Percentiles rank a stretch among this genome's conserved stretches.
These are phyloP conservation scores for Limnephilus auricula DNA, from an alignment of 2,888 invertebrate genomes.

Conservation along the genomic window DNA sequence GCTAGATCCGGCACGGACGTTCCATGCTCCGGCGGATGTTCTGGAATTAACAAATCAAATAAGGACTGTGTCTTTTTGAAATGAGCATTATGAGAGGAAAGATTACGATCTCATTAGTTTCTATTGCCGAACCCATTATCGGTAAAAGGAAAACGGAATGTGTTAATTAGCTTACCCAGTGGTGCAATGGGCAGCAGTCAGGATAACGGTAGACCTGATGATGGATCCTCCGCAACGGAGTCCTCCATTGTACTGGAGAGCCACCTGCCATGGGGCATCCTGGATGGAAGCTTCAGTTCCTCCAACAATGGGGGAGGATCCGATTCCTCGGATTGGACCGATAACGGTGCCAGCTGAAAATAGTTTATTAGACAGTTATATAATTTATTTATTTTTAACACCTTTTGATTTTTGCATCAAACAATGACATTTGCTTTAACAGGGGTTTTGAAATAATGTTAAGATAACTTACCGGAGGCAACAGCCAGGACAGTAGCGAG, in stretches of 20 bases:
- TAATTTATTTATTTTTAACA: too few relatives aligned
- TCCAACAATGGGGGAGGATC: constrained; percentile 72
- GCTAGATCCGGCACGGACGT: constrained; percentile 41
- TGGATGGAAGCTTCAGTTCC: constrained; percentile 73
- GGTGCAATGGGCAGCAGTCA: constrained; percentile 75
- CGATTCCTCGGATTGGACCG: constrained; percentile 18
- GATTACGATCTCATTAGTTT: too few relatives aligned
- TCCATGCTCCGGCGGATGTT: constrained; percentile 16
- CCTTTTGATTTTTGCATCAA: too few relatives aligned
- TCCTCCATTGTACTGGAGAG: constrained; percentile 69
- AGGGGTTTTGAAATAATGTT: too few relatives aligned
- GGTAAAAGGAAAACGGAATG: too few relatives aligned
- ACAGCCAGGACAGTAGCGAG: constrained; percentile 17
- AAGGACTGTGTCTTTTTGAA: background rate
- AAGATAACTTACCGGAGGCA: too few relatives aligned
- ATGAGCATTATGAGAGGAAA: background rate
- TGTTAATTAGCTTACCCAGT: constrained; percentile 30
- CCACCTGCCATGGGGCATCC: constrained; percentile 74
- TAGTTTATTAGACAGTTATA: too few relatives aligned
- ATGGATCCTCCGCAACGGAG: constrained; percentile 74
- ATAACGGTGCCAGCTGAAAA: background rate
- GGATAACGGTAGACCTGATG: constrained; percentile 69
- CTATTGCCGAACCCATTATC: too few relatives aligned
- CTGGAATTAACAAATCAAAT: background rate
- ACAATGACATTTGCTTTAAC: too few relatives aligned